These are phyloP conservation scores for Tigriopus californicus DNA, from an alignment of 2,888 invertebrate species.

Conservation along the genomic window DNA sequence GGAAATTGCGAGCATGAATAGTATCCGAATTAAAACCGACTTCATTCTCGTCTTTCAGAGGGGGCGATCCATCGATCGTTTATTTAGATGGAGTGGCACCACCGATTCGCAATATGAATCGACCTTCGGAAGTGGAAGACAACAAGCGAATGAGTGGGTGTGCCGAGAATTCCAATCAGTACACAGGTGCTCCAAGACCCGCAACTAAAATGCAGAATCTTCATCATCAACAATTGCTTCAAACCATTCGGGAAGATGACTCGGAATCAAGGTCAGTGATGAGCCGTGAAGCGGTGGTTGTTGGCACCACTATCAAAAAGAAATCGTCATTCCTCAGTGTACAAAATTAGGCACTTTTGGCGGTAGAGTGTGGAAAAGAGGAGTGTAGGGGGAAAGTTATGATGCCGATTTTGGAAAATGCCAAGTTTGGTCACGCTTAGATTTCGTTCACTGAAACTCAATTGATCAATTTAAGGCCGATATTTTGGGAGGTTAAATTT, in stretches of 20 bases:
- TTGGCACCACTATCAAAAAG: neutral
- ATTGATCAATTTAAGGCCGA: neutral
- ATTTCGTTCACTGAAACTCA: neutral
- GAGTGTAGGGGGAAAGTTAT: neutral
- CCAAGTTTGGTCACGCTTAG: neutral
- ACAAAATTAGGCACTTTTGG: neutral
- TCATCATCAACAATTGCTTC: neutral
- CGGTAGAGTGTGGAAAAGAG: neutral
- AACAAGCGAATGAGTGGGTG: neutral
- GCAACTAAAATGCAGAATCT: neutral
- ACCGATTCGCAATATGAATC: neutral
- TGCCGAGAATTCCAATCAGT: neutral
- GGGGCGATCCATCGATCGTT: slow-evolving; percentile 7
- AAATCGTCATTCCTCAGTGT: neutral
- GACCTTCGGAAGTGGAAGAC: neutral
- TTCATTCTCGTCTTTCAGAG: slow-evolving; percentile 1
- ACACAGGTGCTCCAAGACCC: too few relatives aligned
- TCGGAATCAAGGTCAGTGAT: slow-evolving; percentile 1
- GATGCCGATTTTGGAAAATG: too few relatives aligned
- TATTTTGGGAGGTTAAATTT: neutral
- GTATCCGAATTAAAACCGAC: too few relatives aligned
- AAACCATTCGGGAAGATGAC: slow-evolving; percentile 11
- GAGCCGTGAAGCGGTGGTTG: neutral
- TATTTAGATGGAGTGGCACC: slow-evolving; percentile 12
- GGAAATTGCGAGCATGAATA: too few relatives aligned